A percentile compares a stretch with the other conserved stretches of the same genome.
Conservation (phyloP, 92 coral and sea anemone species). For the Parazoanthus atlanticus region DNA sequence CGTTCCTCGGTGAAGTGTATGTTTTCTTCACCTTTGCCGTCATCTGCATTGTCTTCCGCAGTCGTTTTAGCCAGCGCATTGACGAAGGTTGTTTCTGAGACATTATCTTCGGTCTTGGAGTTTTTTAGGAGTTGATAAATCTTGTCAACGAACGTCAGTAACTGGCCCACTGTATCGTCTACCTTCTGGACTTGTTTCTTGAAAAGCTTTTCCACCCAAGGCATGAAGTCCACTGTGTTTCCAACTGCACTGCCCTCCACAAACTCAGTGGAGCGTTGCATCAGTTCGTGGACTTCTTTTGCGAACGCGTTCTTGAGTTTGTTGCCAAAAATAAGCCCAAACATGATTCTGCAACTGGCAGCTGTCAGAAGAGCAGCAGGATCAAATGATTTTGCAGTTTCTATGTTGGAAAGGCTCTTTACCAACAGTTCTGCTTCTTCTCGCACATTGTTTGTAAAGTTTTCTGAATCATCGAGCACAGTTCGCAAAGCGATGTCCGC, state of each 20-base stretch:
- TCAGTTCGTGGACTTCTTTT: constrained; percentile 76
- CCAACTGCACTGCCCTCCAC: constrained; percentile 87
- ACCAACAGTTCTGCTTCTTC: constrained; percentile 72
- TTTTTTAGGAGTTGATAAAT: constrained; percentile 54
- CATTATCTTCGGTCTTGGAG: constrained; percentile 31
- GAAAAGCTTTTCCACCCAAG: constrained; percentile 87
- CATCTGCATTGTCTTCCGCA: constrained; percentile 53
- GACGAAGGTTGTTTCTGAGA: constrained; percentile 49
- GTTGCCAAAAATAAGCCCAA: constrained; percentile 80
- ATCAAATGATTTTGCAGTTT: constrained; percentile 68
- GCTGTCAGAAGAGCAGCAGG: constrained; percentile 66
- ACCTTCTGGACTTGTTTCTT: constrained; percentile 72
- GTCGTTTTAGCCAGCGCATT: constrained; percentile 67
- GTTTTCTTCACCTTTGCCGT: constrained; percentile 39
- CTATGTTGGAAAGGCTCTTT: constrained; percentile 67
- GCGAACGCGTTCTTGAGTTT: constrained; percentile 67
- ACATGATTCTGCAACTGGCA: constrained; percentile 73
- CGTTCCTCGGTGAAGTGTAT: constrained; percentile 81
- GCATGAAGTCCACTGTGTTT: constrained; percentile 92
- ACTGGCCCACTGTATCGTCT: constrained; percentile 73
- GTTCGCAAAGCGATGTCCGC: constrained; percentile 88
- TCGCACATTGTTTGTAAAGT: constrained; percentile 64
- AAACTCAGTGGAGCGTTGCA: constrained; percentile 84
- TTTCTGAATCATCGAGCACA: constrained; percentile 67
- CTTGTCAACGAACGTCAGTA: constrained; percentile 72